Evolutionary conservation across 64 coral and sea anemone species (phyloP), one percentile per base, ranked within the genome.

Genomic region (Catalaphyllia jardinei): DNA sequence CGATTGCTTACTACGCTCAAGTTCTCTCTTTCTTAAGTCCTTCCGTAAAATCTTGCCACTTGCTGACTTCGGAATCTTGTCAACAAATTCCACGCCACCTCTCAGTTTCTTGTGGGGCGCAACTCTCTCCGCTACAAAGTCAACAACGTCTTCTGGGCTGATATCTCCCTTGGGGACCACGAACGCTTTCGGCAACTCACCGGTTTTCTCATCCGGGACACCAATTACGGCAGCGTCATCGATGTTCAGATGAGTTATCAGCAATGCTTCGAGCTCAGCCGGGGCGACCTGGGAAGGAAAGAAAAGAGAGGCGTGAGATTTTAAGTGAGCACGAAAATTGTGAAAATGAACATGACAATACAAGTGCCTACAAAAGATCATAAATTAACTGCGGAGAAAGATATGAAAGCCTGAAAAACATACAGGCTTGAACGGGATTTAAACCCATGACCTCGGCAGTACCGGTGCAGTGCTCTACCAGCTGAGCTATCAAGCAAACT

Each of bases 171-270:
- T 61, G 29, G 81, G 71, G 38, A 97, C 95, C 20, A 97, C 88
- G 29, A 97, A 97, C 22, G 87, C 94, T 42, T 93, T 96, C 2
- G 94, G 94, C 10, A 96, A 74, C 73, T 96, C 94, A 1, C 91
- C 95, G 65, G 76, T 81, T 60, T 93, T 89, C 28, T 51, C 78
- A 82, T 97, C 87, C 17, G 91, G 95, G 31, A 97, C 71, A 33
- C 95, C 95, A 42, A 97, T 93, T 0, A 97, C 95, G 31, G 95
- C 95, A 28, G 92, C 95, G 29, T 97, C 95, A 29, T 82, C 80
- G 52, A 97, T 93, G 24, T 93, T 77, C 39, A 83, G 95, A 88
- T 97, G 95, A 51, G 95, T 90, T 29, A 93, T 80, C 5, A 97
- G 77, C 15, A 93, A 17, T 3, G 81, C 91, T 73, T 97, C 95